Percentiles rank a stretch among this genome's conserved stretches.
phyloP scores from a whole-genome alignment of 2,888 invertebrate genomes.

The Leptothorax acervorum region DNA sequence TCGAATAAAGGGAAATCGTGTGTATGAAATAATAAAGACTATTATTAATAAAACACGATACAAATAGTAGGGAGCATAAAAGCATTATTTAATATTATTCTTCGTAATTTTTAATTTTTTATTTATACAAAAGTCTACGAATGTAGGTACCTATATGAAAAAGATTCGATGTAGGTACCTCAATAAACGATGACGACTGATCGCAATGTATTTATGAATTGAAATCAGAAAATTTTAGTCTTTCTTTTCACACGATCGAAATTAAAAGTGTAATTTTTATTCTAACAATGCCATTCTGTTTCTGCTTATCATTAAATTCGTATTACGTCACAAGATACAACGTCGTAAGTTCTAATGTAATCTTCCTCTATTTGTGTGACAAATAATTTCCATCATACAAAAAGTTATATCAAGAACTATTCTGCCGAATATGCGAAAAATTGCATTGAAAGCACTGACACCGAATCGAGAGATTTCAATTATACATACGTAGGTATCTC shows the following conservation, averaged over 20 bases:
- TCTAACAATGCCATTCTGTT: not conserved
- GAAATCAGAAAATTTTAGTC: constrained; percentile 3
- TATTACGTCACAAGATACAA: not conserved
- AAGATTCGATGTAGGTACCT: not conserved
- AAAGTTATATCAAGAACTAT: not conserved
- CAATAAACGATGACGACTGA: not conserved
- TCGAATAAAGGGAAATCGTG: constrained; percentile 27
- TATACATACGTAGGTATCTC: not conserved
- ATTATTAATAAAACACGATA: constrained; percentile 22
- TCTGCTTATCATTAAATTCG: not conserved
- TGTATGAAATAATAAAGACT: constrained; percentile 27
- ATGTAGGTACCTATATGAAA: not conserved
- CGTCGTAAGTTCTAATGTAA: not conserved
- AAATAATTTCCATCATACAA: not conserved
- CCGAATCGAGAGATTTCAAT: not conserved
- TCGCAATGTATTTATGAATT: not conserved
- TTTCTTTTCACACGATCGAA: not conserved
- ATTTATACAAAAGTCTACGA: not conserved
- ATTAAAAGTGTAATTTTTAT: constrained; percentile 12
- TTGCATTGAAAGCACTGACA: not conserved
- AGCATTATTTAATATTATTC: constrained; percentile 12
- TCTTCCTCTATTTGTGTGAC: not conserved
- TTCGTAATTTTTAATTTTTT: not conserved
- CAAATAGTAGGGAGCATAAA: not conserved
- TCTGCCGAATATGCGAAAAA: not conserved